phyloP scores from a whole-genome alignment of 2,113 vertebrate genomes.

The Epinephelus moara region DNA sequence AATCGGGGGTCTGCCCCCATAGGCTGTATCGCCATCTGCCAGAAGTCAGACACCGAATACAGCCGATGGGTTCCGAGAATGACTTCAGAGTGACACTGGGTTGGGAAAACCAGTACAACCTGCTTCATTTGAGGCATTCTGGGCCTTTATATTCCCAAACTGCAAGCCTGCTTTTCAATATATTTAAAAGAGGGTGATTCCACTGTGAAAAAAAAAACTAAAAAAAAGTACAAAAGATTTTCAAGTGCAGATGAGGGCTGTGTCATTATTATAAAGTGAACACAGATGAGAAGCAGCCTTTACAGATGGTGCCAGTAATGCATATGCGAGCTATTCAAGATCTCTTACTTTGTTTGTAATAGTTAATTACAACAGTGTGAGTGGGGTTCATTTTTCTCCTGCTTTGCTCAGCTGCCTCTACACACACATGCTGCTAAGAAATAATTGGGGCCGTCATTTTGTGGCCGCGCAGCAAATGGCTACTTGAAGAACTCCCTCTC shows the following conservation, averaged over 20 bases:
- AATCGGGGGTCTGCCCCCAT: too few species aligned
- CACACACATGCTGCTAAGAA: constrained; percentile 27
- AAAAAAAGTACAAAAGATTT: not conserved
- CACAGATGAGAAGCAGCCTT: constrained; percentile 27
- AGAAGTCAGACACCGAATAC: too few species aligned
- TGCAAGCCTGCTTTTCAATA: not conserved
- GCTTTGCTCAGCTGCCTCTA: constrained; percentile 39
- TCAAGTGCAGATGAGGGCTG: constrained; percentile 23
- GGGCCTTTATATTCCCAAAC: not conserved
- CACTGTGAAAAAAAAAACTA: not conserved
- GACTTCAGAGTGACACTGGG: too few species aligned
- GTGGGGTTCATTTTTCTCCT: not conserved
- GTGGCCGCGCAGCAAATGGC: constrained; percentile 37
- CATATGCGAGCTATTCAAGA: constrained; percentile 20
- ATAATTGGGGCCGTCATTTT: constrained; percentile 50
- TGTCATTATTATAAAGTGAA: constrained; percentile 20
- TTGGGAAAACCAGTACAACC: too few species aligned
- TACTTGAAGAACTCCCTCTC: constrained; percentile 53
- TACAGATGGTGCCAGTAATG: constrained; percentile 12
- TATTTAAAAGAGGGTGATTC: not conserved
- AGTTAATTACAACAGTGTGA: constrained; percentile 18
- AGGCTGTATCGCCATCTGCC: too few species aligned
- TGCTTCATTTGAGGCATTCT: not conserved
- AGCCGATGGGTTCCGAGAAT: too few species aligned
- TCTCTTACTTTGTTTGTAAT: constrained; percentile 31